Base-by-base conservation (phyloP, 2,113 vertebrate species). In the Petaurus breviceps region DNA sequence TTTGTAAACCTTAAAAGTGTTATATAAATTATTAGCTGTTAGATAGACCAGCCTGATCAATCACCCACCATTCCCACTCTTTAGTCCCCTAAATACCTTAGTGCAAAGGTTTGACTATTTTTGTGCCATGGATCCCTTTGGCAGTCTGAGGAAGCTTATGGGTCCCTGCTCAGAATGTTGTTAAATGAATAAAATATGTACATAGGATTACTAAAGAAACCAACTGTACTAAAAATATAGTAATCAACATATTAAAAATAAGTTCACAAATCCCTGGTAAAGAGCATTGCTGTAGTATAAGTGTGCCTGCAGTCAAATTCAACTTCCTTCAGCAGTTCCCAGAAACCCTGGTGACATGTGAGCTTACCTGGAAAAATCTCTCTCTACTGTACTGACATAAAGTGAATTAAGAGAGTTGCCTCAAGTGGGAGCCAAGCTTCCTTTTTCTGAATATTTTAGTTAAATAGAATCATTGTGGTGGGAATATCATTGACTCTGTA, bases 371-470 rank as follows among this genome's bases (percentile, higher is more conserved):
- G n/a, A 84, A 43, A n/a, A n/a, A n/a, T n/a, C n/a, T 84, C 68
- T 10, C 16, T 77, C 68, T 22, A 43, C 6, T 84, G 7, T 84
- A 84, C 16, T 43, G n/a, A 43, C n/a, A 23, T 23, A 84, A 84
- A 43, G 37, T 43, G n/a, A 84, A 43, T 84, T 84, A 8, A 43
- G 7, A 77, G 61, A 84, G n/a, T 84, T 84, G 43, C 2, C 24
- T 68, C 49, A 93, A 90, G 43, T 84, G 23, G 25, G 1, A 90
- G 5, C 84, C 97, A 93, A 95, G 2, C 12, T 95, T 10, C 94
- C 43, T 96, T 89, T 52, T 26, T 9, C 84, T 95, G 55, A 89
- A 26, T 95, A 93, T 92, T 95, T 94, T 96, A 89, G 94, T 84
- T 31, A 91, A 51, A 23, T 92, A 84, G 12, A 84, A 84, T 43